A percentile compares a stretch with the other conserved stretches of the same genome.
Conservation (phyloP, 1,140 invertebrate species). For the Drosophila pseudoobscura region DNA sequence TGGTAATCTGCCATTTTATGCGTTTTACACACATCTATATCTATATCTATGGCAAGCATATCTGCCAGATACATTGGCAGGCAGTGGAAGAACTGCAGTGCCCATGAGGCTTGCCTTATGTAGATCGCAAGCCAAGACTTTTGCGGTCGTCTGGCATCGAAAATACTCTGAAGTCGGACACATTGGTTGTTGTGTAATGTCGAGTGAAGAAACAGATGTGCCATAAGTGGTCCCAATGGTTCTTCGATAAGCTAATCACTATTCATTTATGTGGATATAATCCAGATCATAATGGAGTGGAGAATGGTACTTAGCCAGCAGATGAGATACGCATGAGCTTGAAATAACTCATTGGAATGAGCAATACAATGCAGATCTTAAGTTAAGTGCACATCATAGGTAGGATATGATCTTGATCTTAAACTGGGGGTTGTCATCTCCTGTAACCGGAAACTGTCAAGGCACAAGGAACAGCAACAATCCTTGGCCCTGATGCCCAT, state of each 20-base stretch:
- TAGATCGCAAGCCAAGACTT: background rate
- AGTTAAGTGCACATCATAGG: too few species aligned
- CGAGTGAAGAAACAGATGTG: too few species aligned
- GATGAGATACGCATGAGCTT: too few species aligned
- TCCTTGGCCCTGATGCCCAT: constrained; percentile 3
- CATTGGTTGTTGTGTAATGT: too few species aligned
- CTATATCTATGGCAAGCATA: constrained; percentile 25
- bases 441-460: constrained; percentile 48
- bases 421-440: background rate
- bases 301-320: too few species aligned
- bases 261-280: background rate
- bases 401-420: background rate
- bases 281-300: too few species aligned
- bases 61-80: constrained; percentile 55
- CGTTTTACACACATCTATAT: constrained; percentile 61
- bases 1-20: constrained; percentile 75
- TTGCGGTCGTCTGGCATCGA: constrained; percentile 22
- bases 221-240: too few species aligned
- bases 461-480: constrained; percentile 15
- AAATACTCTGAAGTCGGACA: background rate
- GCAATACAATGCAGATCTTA: too few species aligned
- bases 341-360: too few species aligned
- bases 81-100: too few species aligned
- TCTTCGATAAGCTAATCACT: background rate
- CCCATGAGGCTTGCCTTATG: background rate